Base-by-base conservation (phyloP, 2,113 vertebrate genomes). In the Phalacrocorax carbo region DNA sequence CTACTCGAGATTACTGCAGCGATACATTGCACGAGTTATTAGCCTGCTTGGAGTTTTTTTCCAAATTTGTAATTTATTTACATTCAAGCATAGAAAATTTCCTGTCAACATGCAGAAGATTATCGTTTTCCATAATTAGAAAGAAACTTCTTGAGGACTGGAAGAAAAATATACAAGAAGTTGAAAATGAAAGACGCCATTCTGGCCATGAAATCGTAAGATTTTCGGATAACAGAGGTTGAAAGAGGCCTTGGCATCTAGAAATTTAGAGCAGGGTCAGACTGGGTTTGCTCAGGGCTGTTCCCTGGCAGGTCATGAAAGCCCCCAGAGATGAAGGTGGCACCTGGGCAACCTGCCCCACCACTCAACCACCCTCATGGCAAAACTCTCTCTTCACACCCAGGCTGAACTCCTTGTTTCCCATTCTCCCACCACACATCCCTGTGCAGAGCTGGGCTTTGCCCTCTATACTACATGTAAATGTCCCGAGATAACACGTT, bases 41-140 rank as follows among this genome's bases (percentile, higher is more conserved):
- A 73, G 30, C 29, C 44, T 52, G 49, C 86, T 69, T 60, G 13
- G 9, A 9, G 44, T 11, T 44, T 36, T n/a, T 8, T 17, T 15
- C 5, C 6, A 75, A 62, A 55, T 81, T 71, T 65, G n/a, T 60
- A 69, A 81, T 90, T 94, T 73, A 88, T 83, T 92, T 78, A 86
- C 65, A n/a, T 26, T 78, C 77, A 90, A 82, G 80, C 42, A 84
- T 2, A 79, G 84, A 48, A 89, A 86, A 32, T 52, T 64, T 87
- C 52, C 72, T 69, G 77, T 57, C 72, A 68, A 44, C 25, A 11
- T 11, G 40, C 32, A 55, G 27, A 51, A 48, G 16, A 83, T 93
- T 30, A 71, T 81, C 0, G 52, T 84, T 76, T 91, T 40, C 57
- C 49, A 11, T 91, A 92, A 94, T 79, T 75, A 92, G 69, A 81